Evolutionary conservation across 2,113 vertebrate species (phyloP).

Genomic region (Anas platyrhynchos): DNA sequence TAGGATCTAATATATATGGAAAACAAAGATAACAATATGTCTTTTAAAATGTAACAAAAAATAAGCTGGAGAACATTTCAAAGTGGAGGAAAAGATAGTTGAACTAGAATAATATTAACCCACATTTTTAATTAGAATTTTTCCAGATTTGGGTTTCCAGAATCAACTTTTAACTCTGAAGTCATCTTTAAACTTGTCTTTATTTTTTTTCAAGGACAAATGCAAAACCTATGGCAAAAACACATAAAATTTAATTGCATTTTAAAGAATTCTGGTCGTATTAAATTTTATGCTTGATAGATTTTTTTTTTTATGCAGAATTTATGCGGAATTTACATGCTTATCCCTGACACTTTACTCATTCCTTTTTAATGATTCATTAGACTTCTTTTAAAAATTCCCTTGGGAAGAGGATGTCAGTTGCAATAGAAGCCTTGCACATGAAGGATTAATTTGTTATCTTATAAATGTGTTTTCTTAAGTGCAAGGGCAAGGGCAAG

Average conservation of each 20-base stretch:
- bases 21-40: background rate
- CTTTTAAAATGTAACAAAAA: background rate
- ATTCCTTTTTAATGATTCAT: slow-evolving; percentile 53
- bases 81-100: background rate
- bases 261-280: background rate
- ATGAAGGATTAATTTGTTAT: slow-evolving; percentile 16
- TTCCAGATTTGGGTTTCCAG: background rate
- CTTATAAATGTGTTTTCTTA: background rate
- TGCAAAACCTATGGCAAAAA: background rate
- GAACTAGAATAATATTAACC: background rate
- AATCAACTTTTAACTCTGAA: background rate
- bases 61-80: background rate
- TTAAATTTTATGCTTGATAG: background rate
- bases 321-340: background rate
- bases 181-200: background rate
- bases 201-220: background rate
- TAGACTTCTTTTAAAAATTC: background rate
- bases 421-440: background rate
- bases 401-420: background rate
- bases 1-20: background rate
- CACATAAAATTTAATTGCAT: background rate
- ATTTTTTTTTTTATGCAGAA: too few relatives aligned
- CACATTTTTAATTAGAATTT: background rate
- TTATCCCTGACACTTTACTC: background rate
- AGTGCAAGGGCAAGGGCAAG: background rate